Conservation (phyloP, 2,113 vertebrate genomes). For the Microtus richardsoni region DNA sequence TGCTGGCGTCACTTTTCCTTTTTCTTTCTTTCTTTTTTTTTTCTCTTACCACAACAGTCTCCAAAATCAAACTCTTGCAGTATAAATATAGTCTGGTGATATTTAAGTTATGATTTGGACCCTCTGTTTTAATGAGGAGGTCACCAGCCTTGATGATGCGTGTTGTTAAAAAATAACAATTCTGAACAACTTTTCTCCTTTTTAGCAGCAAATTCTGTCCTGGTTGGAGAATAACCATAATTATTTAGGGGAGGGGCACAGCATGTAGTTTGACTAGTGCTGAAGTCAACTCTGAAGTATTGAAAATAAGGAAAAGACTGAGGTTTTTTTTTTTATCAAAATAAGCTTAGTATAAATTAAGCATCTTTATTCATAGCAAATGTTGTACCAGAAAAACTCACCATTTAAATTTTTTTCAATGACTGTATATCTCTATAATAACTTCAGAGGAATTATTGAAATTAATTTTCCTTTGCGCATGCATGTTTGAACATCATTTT, state of each 20-base stretch:
- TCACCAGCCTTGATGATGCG: not conserved
- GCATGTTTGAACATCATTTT: slow-evolving; percentile 11
- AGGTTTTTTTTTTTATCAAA: not conserved
- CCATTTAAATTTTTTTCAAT: slow-evolving; percentile 38
- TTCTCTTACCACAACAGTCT: not conserved
- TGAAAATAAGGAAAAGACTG: slow-evolving; percentile 30
- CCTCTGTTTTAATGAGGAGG: not conserved
- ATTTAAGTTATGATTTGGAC: not conserved
- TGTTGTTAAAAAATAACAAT: not conserved
- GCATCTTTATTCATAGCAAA: slow-evolving; percentile 10
- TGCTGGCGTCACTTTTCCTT: not conserved
- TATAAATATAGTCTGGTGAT: not conserved
- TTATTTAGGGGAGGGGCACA: slow-evolving; percentile 23
- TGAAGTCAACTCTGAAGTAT: slow-evolving; percentile 22
- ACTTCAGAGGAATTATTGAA: slow-evolving; percentile 18
- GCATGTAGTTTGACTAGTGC: slow-evolving; percentile 17
- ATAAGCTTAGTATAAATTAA: slow-evolving; percentile 22
- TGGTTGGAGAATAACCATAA: slow-evolving; percentile 27
- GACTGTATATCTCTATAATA: not conserved
- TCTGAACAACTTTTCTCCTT: not conserved
- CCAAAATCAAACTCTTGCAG: not conserved
- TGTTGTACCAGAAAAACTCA: not conserved
- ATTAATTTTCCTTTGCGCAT: not conserved
- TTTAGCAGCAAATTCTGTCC: slow-evolving; percentile 26
- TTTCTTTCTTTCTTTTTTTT: too few relatives aligned